Base-by-base conservation (phyloP, 2,797 vertebrate species). In the Oreochromis mossambicus region DNA sequence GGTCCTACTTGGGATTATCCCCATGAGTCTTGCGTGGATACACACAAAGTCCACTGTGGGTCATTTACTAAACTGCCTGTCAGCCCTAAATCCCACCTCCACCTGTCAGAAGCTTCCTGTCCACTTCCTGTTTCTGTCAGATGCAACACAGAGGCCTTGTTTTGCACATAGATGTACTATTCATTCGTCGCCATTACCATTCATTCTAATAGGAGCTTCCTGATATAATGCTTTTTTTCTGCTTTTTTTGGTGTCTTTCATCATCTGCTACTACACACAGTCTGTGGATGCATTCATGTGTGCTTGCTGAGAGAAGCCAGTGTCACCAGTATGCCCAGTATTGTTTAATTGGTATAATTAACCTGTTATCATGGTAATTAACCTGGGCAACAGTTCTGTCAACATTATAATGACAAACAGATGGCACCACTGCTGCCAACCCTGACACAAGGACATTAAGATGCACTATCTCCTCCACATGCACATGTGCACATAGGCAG, bases 321-420 rank as follows among this genome's bases (percentile, higher is more conserved):
- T 83, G 76, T 82, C 84, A 80, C 90, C 85, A 92, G 86, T 93
- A 80, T 91, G 84, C 82, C 93, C 87, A 91, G 91, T 93, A 83
- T 88, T 88, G 83, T 89, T 94, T 92, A 93, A 95, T 95, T 92
- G 93, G 90, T 92, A 80, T 89, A 94, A 95, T 95, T 95, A 94
- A 94, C 95, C 94, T 94, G 93, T 94, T 95, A 86, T 89, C 85
- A 86, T 90, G 87, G 89, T 90, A 92, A 94, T 95, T 95, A 95
- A 94, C 94, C 92, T 92, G 91, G 89, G 92, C 87, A 89, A 82
- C 87, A 89, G 91, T 91, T 92, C 87, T 89, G 91, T 94, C 93
- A 92, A 90, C 90, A 92, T 91, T 70, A 87, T 94, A 94, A 94
- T 94, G 92, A 94, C 92, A 90, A 93, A 94, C 94, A 95, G 95